Evolutionary conservation across 2,888 invertebrate species (phyloP).

Genomic region (Ligdia adustata): DNA sequence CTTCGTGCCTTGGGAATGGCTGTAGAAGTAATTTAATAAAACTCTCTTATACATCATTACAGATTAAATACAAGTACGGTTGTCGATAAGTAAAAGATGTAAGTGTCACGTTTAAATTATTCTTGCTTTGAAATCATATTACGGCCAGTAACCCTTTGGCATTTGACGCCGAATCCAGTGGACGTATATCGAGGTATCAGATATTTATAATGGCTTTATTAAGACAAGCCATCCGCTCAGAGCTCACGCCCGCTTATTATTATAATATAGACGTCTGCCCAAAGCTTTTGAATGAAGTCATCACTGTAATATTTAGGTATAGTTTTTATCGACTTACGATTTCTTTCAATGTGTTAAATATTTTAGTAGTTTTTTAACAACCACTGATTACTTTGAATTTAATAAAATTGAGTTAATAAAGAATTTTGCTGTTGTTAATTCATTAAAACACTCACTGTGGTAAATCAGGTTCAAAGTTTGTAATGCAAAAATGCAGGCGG

Average conservation of each 20-base stretch:
- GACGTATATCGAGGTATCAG: conserved; percentile 70
- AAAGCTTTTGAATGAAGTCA: conserved; percentile 80
- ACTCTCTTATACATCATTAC: conserved; percentile 30
- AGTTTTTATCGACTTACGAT: conserved; percentile 33
- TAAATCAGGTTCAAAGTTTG: conserved; percentile 70
- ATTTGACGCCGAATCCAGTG: conserved; percentile 63
- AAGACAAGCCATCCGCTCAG: conserved; percentile 71
- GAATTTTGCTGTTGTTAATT: conserved; percentile 20
- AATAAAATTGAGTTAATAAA: conserved; percentile 1
- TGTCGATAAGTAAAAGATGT: conserved; percentile 45
- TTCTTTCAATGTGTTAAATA: conserved; percentile 2
- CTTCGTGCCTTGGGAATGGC: conserved; percentile 5
- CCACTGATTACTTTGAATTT: neutral
- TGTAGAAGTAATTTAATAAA: conserved; percentile 7
- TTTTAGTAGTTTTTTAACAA: conserved; percentile 7
- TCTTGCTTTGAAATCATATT: conserved; percentile 54
- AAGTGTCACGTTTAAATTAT: conserved; percentile 52
- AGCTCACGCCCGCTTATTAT: conserved; percentile 82
- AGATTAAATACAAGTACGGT: conserved; percentile 37
- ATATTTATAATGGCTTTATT: conserved; percentile 84
- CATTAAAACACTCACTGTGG: conserved; percentile 61
- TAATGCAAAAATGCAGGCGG: conserved; percentile 78
- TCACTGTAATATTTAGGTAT: conserved; percentile 48
- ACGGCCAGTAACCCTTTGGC: conserved; percentile 67
- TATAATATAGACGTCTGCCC: conserved; percentile 82